Percentiles rank a stretch among this genome's conserved stretches.
These are phyloP conservation scores for Cryptotermes secundus DNA, from an alignment of 1,140 invertebrate genomes.

Conservation along the genomic window DNA sequence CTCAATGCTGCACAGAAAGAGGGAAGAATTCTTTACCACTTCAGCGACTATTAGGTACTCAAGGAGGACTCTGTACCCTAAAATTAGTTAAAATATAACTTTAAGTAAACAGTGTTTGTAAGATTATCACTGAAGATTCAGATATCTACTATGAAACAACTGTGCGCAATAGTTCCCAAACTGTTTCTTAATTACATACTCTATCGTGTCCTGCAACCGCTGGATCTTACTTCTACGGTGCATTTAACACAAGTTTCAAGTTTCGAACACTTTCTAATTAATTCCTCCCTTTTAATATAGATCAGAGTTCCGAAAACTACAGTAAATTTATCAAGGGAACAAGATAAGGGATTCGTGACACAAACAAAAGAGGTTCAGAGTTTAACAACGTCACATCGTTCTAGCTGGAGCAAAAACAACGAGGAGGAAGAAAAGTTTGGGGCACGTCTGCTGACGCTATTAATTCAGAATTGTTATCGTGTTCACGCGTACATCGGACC, in stretches of 20 bases:
- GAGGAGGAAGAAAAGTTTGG: neutral
- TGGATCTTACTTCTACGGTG: neutral
- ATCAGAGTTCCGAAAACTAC: neutral
- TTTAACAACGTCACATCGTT: neutral
- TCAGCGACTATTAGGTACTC: no score
- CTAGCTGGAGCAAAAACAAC: neutral
- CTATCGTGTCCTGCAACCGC: neutral
- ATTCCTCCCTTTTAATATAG: constrained; percentile 19
- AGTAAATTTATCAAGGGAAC: neutral
- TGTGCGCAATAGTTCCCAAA: no score
- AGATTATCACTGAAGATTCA: no score
- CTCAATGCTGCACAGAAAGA: no score
- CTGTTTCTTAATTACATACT: neutral
- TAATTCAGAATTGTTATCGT: neutral
- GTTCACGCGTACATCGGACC: neutral
- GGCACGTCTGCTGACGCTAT: neutral
- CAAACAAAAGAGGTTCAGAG: constrained; percentile 7
- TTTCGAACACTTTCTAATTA: constrained; percentile 20
- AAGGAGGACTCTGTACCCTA: no score
- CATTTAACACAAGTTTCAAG: neutral
- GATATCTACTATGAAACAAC: no score
- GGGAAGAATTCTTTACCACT: no score
- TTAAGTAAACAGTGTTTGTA: no score
- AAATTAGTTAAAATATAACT: no score
- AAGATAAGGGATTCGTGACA: constrained; percentile 16